Evolutionary conservation across 2,888 invertebrate species (phyloP), one percentile per base, ranked within the genome.

Genomic region (Baronia brevicornis): DNA sequence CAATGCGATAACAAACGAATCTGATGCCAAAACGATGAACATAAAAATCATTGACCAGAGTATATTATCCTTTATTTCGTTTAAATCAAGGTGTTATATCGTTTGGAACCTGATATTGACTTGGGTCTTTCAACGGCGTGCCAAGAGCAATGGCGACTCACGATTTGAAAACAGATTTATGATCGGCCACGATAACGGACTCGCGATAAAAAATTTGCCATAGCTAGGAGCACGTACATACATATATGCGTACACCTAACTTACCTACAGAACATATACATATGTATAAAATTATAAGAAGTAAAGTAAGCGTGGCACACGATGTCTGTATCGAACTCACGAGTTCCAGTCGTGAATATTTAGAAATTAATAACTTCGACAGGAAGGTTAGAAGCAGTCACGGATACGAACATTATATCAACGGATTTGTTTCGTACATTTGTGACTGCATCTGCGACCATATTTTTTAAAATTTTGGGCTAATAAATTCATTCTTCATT

Each of bases 161-260:
- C 78, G 79, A 80, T 77, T 82, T 67, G 70, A 80, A 84, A 84
- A 79, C 78, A 78, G 79, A 84, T 84, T 84, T 84, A 84, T 80
- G 84, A 79, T 82, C 78, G 70, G 57, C 66, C 59, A 72, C 82
- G 84, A 82, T 82, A 82, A 82, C 80, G 82, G 79, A 63, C 60
- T 68, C 62, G 78, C 80, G 80, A 84, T 84, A 82, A 84, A 84
- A 82, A 72, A 51, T 65, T 69, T 70, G 70, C 77, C 65, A 62
- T 80, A 68, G 64, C 65, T 56, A 69, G 60, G 54, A 65, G 59
- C 57, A 44, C 40, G 44, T 49, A 47, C 28, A 37, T 39, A 41
- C 21, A n/a, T n/a, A 18, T 36, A 53, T 46, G 47, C 46, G 33
- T 44, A 51, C 46, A 46, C 43, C 46, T 41, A 33, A 36, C 45